Base-by-base conservation (phyloP, 2,113 vertebrate species). In the Microcebus griseorufus region DNA sequence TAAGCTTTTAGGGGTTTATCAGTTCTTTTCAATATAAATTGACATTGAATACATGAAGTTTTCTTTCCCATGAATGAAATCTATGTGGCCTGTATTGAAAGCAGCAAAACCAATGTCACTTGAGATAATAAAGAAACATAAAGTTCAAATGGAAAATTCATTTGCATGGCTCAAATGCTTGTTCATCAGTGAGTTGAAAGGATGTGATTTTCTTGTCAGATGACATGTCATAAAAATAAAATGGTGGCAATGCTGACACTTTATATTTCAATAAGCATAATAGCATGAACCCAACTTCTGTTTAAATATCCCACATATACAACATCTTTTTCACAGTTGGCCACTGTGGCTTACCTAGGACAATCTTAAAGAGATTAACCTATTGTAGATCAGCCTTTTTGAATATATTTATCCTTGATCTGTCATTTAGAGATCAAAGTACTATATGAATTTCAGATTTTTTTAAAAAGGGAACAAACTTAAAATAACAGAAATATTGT, bases 141-240 rank as follows among this genome's bases (percentile, higher is more conserved):
- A 97, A 95, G 67, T 96, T 94, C 93, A 96, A 94, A 92, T 96
- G 75, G 86, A 96, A 98, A 96, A 97, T 96, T 88, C n/a, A 95
- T 95, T 97, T 97, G 55, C 37, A 67, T 94, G 93, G 92, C 65
- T 93, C 83, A 95, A 96, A 65, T 94, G 76, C 53, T 96, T n/a
- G 20, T 93, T 97, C 94, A 93, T 92, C 95, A 94, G 51, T 34
- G 48, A 96, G 48, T 76, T 94, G 92, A 97, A 97, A 97, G 79
- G 83, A 87, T 87, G 29, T 96, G 95, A 97, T 97, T 97, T 97
- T 95, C 93, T 91, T 98, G 91, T 97, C 95, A 95, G 87, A 94
- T 75, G 76, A 60, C 79, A 94, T 88, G 88, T 90, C 94, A 93
- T 89, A 95, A 96, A 97, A 94, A 86, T 94, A 95, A 96, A 95